Evolutionary conservation across 2,888 invertebrate genomes (phyloP), one percentile per base, ranked within the genome.

Genomic region (Drosophila borborema): DNA sequence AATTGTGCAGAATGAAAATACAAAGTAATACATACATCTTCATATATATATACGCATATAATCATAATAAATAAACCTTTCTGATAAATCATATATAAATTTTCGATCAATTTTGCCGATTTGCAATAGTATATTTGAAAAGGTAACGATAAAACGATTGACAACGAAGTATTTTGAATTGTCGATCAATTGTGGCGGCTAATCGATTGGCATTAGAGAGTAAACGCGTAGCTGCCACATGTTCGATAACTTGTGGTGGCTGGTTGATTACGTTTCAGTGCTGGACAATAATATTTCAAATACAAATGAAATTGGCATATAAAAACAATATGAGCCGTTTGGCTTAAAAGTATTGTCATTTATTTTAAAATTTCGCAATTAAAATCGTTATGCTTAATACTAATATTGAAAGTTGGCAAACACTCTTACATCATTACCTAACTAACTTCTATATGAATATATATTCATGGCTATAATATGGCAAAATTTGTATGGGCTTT

Each of bases 311-410:
- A 18, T 18, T 12, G 6, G 1, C 12, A 34, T 34, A 10, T 18
- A 9, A 23, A 2, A 28, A 8, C 0, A 10, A 28, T 3, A n/a
- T 10, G 1, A 12, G 18, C 20, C 36, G 20, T 40, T 73, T 16
- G 20, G 3, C 88, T 85, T 85, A 85, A 59, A 65, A 58, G 34
- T 85, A 85, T 82, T 85, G 85, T 85, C 85, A 89, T 85, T 85
- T 85, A 85, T 85, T 85, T 49, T 40, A 75, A 74, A 71, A 74
- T 70, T 72, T 76, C 61, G 66, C 66, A 80, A 61, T 58, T 61
- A 4, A 58, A 64, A 62, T 79, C 41, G 66, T 62, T 54, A 54
- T 31, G 18, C 71, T 65, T 80, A 77, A 48, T 14, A 12, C 53
- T 77, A 80, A 77, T 77, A 68, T 81, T 77, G 61, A 74, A 77